Base-by-base conservation (phyloP, 2,113 vertebrate species). In the Nesogale talazaci region DNA sequence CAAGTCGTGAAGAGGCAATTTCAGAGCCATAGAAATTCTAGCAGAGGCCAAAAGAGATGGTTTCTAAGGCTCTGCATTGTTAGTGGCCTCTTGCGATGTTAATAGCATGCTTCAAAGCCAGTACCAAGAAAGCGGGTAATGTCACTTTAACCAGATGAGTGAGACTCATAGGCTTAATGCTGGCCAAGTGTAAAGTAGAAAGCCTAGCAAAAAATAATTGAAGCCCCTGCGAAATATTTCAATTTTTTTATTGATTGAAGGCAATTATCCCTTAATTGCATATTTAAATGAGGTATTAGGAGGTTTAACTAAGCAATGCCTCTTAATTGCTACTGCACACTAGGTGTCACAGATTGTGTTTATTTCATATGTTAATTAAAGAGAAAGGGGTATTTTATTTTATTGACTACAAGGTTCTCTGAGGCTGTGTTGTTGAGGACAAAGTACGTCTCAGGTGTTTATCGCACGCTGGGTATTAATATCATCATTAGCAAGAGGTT, bases 301-400 rank as follows among this genome's bases (percentile, higher is more conserved):
- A 98, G 98, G 98, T 98, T 98, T 98, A 98, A 98, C 98, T 98
- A 98, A 98, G 98, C 98, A 98, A 98, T 98, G 98, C 98, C 97
- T 98, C 98, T 98, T 98, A 98, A 98, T 98, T 98, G 98, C 98
- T 98, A 97, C 97, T 97, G 98, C 98, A 97, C 98, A 98, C 98
- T 98, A 98, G 98, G 98, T 98, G 98, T 98, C 98, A 98, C 98
- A 98, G 98, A 98, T 98, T 98, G 98, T 98, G 98, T 98, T 98
- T 98, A 98, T 98, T 98, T 98, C 98, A 98, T 98, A 98, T 98
- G 98, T 98, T 98, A 98, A 98, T 98, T 98, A 98, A 98, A 98
- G 98, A 98, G 98, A 98, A 98, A 97, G 98, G 97, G 97, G 98
- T 98, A 98, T 98, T 98, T 98, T 98, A 98, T 98, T 98, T 98